These are phyloP conservation scores for Bucorvus abyssinicus DNA, from an alignment of 2,797 vertebrate genomes.

Conservation along the genomic window DNA sequence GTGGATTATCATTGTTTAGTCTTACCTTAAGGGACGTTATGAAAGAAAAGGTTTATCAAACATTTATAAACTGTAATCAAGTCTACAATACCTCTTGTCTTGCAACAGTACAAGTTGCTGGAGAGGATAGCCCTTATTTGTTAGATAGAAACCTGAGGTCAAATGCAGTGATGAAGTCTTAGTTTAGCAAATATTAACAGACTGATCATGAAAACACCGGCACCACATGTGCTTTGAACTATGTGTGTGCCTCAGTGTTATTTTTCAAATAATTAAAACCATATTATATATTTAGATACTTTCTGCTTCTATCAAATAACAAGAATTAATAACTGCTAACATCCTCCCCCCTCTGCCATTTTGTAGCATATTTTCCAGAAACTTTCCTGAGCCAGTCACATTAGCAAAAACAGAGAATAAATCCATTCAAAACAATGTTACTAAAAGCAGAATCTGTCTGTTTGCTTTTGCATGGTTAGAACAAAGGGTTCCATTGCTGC, in stretches of 20 bases:
- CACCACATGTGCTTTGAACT: neutral
- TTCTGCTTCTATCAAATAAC: neutral
- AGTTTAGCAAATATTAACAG: neutral
- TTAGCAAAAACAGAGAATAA: constrained; percentile 9
- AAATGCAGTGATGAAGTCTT: neutral
- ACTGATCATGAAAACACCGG: neutral
- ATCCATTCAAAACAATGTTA: constrained; percentile 10
- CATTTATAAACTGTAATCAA: neutral
- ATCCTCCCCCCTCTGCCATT: neutral
- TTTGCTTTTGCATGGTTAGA: constrained; percentile 51
- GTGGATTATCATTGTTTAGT: constrained; percentile 18
- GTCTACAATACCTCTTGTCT: neutral
- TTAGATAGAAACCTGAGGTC: neutral
- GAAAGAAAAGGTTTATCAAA: neutral
- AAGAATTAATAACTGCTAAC: neutral
- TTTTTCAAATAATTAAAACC: neutral
- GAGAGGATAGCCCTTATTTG: neutral
- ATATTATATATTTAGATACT: neutral
- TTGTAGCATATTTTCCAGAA: neutral
- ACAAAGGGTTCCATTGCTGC: constrained; percentile 63
- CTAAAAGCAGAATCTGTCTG: constrained; percentile 31
- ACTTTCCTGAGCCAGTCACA: neutral
- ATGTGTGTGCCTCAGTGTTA: neutral
- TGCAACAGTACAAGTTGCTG: neutral
- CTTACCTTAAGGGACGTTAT: neutral